Percentiles rank a stretch among this genome's conserved stretches.
Evolutionary conservation across 2,797 vertebrate species (phyloP).

Genomic region (Brachyrhaphis roseni): DNA sequence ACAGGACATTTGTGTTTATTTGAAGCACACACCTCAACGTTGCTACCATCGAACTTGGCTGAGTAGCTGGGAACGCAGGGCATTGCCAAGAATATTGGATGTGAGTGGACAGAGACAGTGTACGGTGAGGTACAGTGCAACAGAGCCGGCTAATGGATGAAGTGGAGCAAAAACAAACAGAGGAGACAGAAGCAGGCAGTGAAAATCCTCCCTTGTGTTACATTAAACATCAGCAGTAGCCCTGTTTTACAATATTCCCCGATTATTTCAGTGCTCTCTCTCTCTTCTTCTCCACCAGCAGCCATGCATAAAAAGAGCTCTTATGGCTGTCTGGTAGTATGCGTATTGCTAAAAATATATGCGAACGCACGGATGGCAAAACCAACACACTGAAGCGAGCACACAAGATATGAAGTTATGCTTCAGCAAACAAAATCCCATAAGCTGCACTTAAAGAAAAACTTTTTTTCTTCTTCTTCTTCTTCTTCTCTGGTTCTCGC

Average conservation of each 20-base stretch:
- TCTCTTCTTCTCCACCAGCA: slow-evolving; percentile 33
- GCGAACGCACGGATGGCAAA: slow-evolving; percentile 63
- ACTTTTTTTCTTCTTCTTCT: slow-evolving; percentile 18
- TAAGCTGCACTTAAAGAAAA: slow-evolving; percentile 82
- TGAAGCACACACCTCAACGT: slow-evolving; percentile 45
- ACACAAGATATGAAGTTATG: slow-evolving; percentile 55
- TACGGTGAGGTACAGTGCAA: slow-evolving; percentile 24
- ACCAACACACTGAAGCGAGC: slow-evolving; percentile 71
- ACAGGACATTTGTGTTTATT: slow-evolving; percentile 24
- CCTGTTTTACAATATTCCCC: slow-evolving; percentile 64
- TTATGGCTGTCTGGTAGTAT: slow-evolving; percentile 57
- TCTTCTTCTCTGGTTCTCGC: slow-evolving; percentile 63
- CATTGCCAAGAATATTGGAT: slow-evolving; percentile 26
- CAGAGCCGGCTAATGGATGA: slow-evolving; percentile 42
- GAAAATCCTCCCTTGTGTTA: slow-evolving; percentile 55
- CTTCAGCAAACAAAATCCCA: slow-evolving; percentile 77
- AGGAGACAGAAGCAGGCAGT: slow-evolving; percentile 62
- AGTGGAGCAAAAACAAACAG: slow-evolving; percentile 41
- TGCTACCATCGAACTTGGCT: slow-evolving; percentile 55
- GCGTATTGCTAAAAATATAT: slow-evolving; percentile 58
- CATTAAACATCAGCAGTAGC: slow-evolving; percentile 66
- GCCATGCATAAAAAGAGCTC: slow-evolving; percentile 64
- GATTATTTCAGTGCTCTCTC: slow-evolving; percentile 49
- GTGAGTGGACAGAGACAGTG: slow-evolving; percentile 25
- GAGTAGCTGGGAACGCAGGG: slow-evolving; percentile 40